A percentile compares a stretch with the other conserved stretches of the same genome.
Conservation (phyloP, 2,797 vertebrate species). For the Rhinophrynus dorsalis region DNA sequence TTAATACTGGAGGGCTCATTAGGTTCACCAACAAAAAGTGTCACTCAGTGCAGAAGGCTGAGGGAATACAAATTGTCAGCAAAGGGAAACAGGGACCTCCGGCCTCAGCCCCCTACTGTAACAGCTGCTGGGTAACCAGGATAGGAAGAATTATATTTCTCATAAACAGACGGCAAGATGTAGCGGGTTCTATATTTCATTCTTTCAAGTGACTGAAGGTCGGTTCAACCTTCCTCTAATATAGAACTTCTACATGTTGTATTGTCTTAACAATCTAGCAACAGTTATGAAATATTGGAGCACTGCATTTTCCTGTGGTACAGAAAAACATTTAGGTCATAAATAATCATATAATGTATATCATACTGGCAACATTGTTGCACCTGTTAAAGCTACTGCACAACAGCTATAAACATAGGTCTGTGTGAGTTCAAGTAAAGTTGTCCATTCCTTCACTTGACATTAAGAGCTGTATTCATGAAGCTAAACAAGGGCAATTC, state of each 20-base stretch:
- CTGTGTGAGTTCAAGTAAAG: too few relatives aligned
- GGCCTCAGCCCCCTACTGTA: conserved; percentile 12
- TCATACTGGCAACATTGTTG: too few relatives aligned
- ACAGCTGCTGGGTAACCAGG: conserved; percentile 17
- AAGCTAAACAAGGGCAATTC: too few relatives aligned
- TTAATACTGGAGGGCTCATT: conserved; percentile 38
- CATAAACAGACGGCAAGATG: conserved; percentile 2
- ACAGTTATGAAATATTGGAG: conserved; percentile 10
- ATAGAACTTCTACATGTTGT: neutral
- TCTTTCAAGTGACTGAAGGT: conserved; percentile 13
- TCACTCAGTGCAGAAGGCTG: conserved; percentile 11
- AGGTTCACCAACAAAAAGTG: conserved; percentile 26
- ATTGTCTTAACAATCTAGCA: conserved; percentile 3
- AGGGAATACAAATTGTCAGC: conserved; percentile 25
- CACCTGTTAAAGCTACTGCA: too few relatives aligned
- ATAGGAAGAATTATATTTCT: neutral
- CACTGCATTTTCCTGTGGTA: too few relatives aligned
- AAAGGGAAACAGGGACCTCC: conserved; percentile 3
- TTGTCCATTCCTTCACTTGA: too few relatives aligned
- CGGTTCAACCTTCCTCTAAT: conserved; percentile 1
- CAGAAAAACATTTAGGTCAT: too few relatives aligned
- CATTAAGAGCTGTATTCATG: too few relatives aligned
- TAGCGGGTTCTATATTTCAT: conserved; percentile 11
- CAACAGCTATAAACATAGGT: too few relatives aligned
- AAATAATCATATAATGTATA: too few relatives aligned